phyloP scores from a whole-genome alignment of 2,797 vertebrate species.

The Alosa sapidissima region DNA sequence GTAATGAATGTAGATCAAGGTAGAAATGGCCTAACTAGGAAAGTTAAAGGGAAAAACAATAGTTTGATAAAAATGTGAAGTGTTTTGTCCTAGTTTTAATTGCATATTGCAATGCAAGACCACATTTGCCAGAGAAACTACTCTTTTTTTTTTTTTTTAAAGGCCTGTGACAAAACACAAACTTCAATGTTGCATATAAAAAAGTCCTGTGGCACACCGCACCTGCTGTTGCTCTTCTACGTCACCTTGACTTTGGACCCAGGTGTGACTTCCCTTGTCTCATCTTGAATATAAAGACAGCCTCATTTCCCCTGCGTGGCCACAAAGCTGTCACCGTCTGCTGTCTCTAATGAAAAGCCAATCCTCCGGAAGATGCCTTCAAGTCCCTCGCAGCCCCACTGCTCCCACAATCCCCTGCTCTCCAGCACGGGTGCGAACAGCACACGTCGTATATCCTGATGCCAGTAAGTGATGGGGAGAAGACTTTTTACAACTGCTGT shows the following conservation, averaged over 20 bases:
- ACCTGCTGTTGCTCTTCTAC: neutral
- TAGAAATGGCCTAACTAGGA: too few relatives aligned
- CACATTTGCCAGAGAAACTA: neutral
- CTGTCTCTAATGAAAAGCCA: neutral
- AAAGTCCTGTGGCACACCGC: neutral
- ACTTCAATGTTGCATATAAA: neutral
- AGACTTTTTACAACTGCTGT: constrained; percentile 50
- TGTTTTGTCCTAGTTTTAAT: neutral
- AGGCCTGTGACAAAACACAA: neutral
- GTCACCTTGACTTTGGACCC: neutral
- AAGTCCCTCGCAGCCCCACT: too few relatives aligned
- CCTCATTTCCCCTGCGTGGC: neutral
- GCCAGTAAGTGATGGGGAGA: constrained; percentile 60
- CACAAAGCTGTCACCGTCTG: neutral
- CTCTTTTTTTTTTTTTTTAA: neutral
- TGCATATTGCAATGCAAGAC: neutral
- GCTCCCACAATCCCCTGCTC: neutral
- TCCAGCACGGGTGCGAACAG: neutral
- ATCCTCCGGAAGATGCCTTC: neutral
- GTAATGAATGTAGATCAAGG: too few relatives aligned
- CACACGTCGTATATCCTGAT: constrained; percentile 55
- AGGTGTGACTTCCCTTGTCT: neutral
- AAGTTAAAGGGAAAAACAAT: neutral
- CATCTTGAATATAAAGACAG: neutral
- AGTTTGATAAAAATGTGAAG: neutral